phyloP scores from a whole-genome alignment of 1,140 invertebrate genomes.

The Drosophila albomicans region DNA sequence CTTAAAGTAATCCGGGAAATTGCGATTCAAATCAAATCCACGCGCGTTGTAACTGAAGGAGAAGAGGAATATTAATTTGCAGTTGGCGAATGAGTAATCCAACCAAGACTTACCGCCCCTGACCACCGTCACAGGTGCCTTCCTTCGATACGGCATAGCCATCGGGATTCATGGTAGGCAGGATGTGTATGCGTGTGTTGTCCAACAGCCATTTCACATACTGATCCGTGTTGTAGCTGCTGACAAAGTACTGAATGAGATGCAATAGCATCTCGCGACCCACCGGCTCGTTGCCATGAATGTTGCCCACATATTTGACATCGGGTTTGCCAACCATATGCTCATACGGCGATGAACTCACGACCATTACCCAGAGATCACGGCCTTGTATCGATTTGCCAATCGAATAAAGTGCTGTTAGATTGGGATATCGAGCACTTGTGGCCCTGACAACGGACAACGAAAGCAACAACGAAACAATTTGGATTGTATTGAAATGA shows the following conservation, averaged over 20 bases:
- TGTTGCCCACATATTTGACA: slow-evolving; percentile 96
- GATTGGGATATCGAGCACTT: slow-evolving; percentile 91
- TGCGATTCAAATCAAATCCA: slow-evolving; percentile 95
- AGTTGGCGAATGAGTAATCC: neutral
- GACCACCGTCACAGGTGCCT: slow-evolving; percentile 93
- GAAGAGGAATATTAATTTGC: neutral
- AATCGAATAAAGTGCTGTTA: slow-evolving; percentile 95
- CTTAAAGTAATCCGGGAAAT: slow-evolving; percentile 97
- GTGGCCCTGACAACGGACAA: slow-evolving; percentile 85
- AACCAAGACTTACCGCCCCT: slow-evolving; percentile 89
- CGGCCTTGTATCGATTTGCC: slow-evolving; percentile 96
- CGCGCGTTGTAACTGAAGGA: slow-evolving; percentile 91
- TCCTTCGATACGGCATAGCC: slow-evolving; percentile 95
- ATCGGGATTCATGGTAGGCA: slow-evolving; percentile 97
- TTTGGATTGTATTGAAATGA: neutral
- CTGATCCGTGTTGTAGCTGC: slow-evolving; percentile 91
- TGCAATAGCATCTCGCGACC: slow-evolving; percentile 94
- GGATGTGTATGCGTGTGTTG: slow-evolving; percentile 95
- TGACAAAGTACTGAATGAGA: slow-evolving; percentile 94
- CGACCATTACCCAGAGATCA: slow-evolving; percentile 97
- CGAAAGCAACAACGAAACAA: neutral
- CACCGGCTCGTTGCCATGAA: slow-evolving; percentile 96
- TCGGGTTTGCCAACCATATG: slow-evolving; percentile 96
- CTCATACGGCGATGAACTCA: slow-evolving; percentile 94
- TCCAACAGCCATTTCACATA: slow-evolving; percentile 94